Evolutionary conservation across 2,888 invertebrate genomes (phyloP), one percentile per base, ranked within the genome.

Genomic region (Spatulosminthurus flaviceps): DNA sequence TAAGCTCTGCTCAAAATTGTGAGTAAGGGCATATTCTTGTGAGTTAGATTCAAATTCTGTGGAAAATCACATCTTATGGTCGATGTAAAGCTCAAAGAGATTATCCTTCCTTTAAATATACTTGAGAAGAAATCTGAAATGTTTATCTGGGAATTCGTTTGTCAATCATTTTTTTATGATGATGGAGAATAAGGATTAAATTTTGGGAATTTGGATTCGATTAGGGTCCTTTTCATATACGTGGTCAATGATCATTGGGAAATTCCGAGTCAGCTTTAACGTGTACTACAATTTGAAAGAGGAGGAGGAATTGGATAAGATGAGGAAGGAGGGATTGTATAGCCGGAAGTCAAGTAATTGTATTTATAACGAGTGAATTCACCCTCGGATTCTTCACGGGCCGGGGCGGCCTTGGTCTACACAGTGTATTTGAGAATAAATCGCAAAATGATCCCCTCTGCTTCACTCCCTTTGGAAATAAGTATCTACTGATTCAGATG

Each of bases 341-440:
- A 9, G 51, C 16, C 51, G 51, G 51, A 51, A 51, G 51, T 51
- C 51, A 51, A 51, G 51, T 51, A 51, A 51, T 51, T 51, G 5
- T 51, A 51, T 51, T 51, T 51, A 51, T 51, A 51, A 51, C 51
- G 51, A 51, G 51, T 51, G 51, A 51, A 51, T 51, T 51, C 51
- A 19, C 51, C 51, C 51, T 51, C 51, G 51, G 9, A 51, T 19
- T 51, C 51, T n/a, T n/a, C n/a, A n/a, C n/a, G n/a, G n/a, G n/a
- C n/a, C n/a, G n/a, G n/a, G n/a, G n/a, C n/a, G 16, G 19, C 4
- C 19, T 51, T 5, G 51, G 51, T 5, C 9, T 51, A 51, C 51
- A 2, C 9, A 19, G 51, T 11, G 16, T 5, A 51, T 51, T 19
- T 4, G 51, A 51, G 51, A 9, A 51, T 51, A 51, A 51, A 51